Base-by-base conservation (phyloP, 2,113 vertebrate species). In the Muscicapa adusta region DNA sequence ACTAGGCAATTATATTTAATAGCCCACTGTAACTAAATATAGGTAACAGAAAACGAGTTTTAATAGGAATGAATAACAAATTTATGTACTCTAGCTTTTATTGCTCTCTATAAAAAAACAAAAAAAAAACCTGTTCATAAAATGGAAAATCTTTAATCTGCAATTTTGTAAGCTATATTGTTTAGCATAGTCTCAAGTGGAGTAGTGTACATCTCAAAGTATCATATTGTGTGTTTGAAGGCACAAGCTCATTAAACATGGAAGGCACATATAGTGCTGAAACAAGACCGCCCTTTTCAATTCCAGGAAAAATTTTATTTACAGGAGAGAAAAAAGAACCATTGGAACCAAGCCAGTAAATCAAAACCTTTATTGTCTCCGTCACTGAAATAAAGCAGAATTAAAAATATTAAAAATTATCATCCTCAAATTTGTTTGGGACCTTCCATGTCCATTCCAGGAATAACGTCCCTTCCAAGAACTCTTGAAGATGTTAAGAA, bases 11-110 rank as follows among this genome's bases (percentile, higher is more conserved):
- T 87, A n/a, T 33, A 61, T 76, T 53, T 91, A 80, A 76, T 47
- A 72, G n/a, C 25, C 6, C 20, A 60, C 13, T 47, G 18, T 61
- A 74, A 34, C n/a, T 73, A 83, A 91, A 42, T 81, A 70, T 12
- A 63, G 36, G 15, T 16, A 58, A 51, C 15, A 61, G 61, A 83
- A 79, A 56, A 72, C 0, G 1, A 75, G 66, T 54, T 68, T 65
- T 70, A 80, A 50, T 26, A 68, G 12, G 50, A 82, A 63, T 0
- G 0, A 28, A 15, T 51, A 79, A 86, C 0, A 2, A 51, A 63
- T 51, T 28, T 76, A 63, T 57, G 12, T 63, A 76, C 5, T 54
- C 8, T 28, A 78, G 3, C 4, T 68, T 80, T 79, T 84, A 77
- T 31, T 10, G 22, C 29, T 60, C 4, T 43, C 14, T 28, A 14